Evolutionary conservation across 1,140 invertebrate species (phyloP), one percentile per base, ranked within the genome.

Genomic region (Drosophila varians): DNA sequence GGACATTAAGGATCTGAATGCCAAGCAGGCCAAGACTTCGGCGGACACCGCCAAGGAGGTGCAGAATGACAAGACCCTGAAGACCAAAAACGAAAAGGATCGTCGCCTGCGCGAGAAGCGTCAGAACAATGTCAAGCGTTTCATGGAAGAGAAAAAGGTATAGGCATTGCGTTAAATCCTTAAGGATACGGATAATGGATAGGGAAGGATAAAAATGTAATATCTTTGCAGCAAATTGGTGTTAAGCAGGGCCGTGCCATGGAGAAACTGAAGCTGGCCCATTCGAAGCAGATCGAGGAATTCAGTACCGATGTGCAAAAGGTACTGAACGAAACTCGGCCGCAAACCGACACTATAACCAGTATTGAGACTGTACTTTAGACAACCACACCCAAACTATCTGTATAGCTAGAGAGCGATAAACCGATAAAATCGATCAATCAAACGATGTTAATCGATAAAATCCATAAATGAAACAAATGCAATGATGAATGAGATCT

Each of bases 121-220:
- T 87, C 98, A 99, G 84, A 99, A 99, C 90, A 99, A 99, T 91
- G 98, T 98, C 12, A 99, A 99, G 92, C 97, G 98, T 83, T 99
- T 99, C 89, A 96, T 99, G 93, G 99, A 99, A 80, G 98, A 99
- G 91, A 94, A 98, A 47, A 99, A 97, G 92, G 94, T 94, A n/a
- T 4, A 7, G 6, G 52, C 11, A 14, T n/a, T n/a, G n/a, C 2
- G 23, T 8, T 12, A 26, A 25, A 31, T 49, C n/a, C 8, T 12
- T 11, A 36, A 36, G n/a, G n/a, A n/a, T n/a, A n/a, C n/a, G n/a
- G n/a, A n/a, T n/a, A n/a, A n/a, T n/a, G n/a, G n/a, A n/a, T n/a
- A n/a, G n/a, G n/a, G n/a, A n/a, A n/a, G n/a, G n/a, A n/a, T n/a
- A n/a, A n/a, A n/a, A n/a, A n/a, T 34, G 14, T 16, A 28, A n/a